A percentile compares a stretch with the other conserved stretches of the same genome.
Evolutionary conservation across 2,797 vertebrate genomes (phyloP).

Genomic region (Neosilurus mollespiculum): DNA sequence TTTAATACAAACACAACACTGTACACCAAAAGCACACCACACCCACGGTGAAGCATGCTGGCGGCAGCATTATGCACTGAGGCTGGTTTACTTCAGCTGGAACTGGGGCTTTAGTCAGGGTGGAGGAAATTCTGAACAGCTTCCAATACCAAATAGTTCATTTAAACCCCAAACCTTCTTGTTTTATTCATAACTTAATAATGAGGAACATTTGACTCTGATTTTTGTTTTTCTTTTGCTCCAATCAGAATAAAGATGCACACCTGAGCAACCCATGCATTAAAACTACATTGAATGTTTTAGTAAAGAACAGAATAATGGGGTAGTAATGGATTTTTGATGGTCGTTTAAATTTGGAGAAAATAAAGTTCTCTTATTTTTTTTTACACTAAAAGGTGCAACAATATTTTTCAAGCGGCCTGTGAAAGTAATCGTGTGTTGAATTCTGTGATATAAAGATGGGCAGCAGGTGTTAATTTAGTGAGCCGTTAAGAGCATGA

Average conservation of each 20-base stretch:
- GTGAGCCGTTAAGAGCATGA: not conserved
- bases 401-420: not conserved
- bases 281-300: not conserved
- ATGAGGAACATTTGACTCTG: not conserved
- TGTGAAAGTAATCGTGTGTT: not conserved
- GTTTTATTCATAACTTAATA: not conserved
- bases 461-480: not conserved
- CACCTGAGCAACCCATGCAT: not conserved
- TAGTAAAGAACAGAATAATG: not conserved
- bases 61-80: no score
- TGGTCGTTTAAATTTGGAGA: not conserved
- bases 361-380: not conserved
- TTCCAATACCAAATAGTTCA: no score
- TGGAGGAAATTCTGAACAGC: no score
- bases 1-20: no score
- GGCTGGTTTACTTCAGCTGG: no score
- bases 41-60: no score
- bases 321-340: not conserved
- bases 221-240: not conserved
- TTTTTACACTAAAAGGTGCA: no score
- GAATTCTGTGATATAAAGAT: not conserved
- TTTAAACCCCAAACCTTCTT: not conserved
- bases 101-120: no score
- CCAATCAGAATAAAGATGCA: not conserved
- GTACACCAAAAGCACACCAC: no score